Evolutionary conservation across 2,888 invertebrate genomes (phyloP).

Genomic region (Sphaeridia pumilis): DNA sequence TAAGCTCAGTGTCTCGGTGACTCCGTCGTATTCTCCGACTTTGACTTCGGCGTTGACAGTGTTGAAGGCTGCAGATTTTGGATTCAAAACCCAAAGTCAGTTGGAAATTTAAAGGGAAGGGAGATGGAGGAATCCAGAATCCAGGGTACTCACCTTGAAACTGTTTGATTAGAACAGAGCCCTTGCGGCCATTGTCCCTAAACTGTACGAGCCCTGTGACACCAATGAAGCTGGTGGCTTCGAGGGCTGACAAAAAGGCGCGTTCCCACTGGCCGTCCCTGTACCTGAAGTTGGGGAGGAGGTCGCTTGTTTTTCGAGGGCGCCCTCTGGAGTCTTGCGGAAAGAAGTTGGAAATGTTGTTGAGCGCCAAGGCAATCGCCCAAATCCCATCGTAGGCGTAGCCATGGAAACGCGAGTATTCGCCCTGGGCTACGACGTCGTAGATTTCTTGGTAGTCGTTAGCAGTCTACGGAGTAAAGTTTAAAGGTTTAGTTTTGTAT

Average conservation of each 20-base stretch:
- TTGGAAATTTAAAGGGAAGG: too few species aligned
- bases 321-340: constrained; percentile 10
- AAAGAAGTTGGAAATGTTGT: constrained; percentile 64
- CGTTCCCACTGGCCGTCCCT: constrained; percentile 76
- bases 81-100: too few species aligned
- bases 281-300: constrained; percentile 63
- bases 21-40: constrained; percentile 60
- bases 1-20: constrained; percentile 59
- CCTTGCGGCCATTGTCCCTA: constrained; percentile 88
- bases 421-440: constrained; percentile 61
- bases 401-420: constrained; percentile 90
- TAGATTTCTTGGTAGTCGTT: constrained; percentile 78
- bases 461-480: constrained; percentile 71
- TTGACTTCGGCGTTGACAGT: constrained; percentile 54
- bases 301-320: constrained; percentile 21
- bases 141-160: constrained; percentile 71
- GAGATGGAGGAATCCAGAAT: too few species aligned
- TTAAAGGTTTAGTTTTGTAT: too few species aligned
- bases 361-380: constrained; percentile 91
- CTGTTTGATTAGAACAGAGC: constrained; percentile 85
- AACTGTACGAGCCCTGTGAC: constrained; percentile 85
- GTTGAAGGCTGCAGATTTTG: constrained; percentile 32
- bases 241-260: constrained; percentile 72
- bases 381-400: constrained; percentile 98
- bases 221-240: constrained; percentile 88